A percentile compares a stretch with the other conserved stretches of the same genome.
Evolutionary conservation across 1,140 invertebrate species (phyloP).

Genomic region (Drosophila ogumai): DNA sequence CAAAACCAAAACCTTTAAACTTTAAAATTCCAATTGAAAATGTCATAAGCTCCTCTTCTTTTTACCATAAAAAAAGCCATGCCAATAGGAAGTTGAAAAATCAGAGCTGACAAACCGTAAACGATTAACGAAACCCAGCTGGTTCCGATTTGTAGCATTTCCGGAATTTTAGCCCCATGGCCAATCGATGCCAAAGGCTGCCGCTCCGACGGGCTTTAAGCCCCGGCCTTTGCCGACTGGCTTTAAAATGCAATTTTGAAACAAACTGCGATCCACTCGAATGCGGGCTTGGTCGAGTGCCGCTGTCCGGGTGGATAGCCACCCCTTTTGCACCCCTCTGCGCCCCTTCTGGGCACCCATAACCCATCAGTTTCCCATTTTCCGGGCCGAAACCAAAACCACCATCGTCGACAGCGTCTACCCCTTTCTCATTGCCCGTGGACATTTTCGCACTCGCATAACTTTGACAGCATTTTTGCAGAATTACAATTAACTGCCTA

Average conservation of each 20-base stretch:
- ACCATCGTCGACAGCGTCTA: constrained; percentile 7
- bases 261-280: constrained; percentile 45
- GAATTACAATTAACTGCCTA: constrained; percentile 78
- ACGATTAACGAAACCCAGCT: constrained; percentile 37
- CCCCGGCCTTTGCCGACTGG: constrained; percentile 15
- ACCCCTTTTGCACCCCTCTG: not conserved
- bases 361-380: constrained; percentile 7
- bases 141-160: constrained; percentile 41
- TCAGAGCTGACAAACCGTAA: constrained; percentile 40
- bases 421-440: constrained; percentile 46
- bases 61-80: too few species aligned
- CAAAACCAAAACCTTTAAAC: not conserved
- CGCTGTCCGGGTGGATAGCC: constrained; percentile 9
- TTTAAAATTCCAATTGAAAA: not conserved
- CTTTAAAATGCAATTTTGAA: constrained; percentile 60
- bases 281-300: constrained; percentile 46
- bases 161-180: constrained; percentile 25
- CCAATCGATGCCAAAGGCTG: constrained; percentile 23
- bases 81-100: constrained; percentile 6
- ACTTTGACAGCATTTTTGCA: constrained; percentile 79
- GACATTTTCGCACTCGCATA: constrained; percentile 79
- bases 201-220: constrained; percentile 16
- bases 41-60: not conserved
- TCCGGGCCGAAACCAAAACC: constrained; percentile 26
- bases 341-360: not conserved